Evolutionary conservation across 2,113 vertebrate species (phyloP).

Genomic region (Pseudorectes ferrugineus): DNA sequence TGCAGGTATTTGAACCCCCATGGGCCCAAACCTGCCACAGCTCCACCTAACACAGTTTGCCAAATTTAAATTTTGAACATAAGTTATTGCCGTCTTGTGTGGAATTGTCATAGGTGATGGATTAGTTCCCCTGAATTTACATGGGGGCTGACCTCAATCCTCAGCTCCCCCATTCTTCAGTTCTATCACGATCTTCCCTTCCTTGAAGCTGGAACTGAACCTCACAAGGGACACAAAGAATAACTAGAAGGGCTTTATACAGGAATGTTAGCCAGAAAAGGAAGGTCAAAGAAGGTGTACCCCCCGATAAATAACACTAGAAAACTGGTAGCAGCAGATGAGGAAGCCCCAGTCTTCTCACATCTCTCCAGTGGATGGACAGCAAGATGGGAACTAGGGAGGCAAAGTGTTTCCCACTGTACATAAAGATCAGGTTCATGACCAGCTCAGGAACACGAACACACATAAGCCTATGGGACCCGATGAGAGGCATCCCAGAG

Average conservation of each 20-base stretch:
- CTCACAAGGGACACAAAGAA: background rate
- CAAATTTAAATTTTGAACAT: background rate
- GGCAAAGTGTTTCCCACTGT: background rate
- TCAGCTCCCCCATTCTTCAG: background rate
- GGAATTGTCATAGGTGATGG: background rate
- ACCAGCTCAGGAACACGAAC: background rate
- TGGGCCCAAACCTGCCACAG: background rate
- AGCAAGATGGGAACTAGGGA: background rate
- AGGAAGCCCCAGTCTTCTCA: background rate
- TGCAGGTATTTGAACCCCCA: background rate
- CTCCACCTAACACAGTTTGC: background rate
- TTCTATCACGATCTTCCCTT: background rate
- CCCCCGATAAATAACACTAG: rapidly evolving
- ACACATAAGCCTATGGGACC: background rate
- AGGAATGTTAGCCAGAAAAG: background rate
- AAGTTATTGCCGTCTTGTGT: background rate
- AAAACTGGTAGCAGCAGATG: background rate
- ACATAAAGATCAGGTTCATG: background rate
- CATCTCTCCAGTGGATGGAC: background rate
- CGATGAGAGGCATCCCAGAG: rapidly evolving
- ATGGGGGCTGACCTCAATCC: background rate
- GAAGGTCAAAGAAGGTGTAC: background rate
- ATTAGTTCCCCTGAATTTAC: background rate
- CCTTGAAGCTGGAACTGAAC: background rate
- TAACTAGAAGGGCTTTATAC: background rate